Percentiles rank a stretch among this genome's conserved stretches.
Conservation (phyloP, 2,888 invertebrate species). For the Phanerotoma sp. region DNA sequence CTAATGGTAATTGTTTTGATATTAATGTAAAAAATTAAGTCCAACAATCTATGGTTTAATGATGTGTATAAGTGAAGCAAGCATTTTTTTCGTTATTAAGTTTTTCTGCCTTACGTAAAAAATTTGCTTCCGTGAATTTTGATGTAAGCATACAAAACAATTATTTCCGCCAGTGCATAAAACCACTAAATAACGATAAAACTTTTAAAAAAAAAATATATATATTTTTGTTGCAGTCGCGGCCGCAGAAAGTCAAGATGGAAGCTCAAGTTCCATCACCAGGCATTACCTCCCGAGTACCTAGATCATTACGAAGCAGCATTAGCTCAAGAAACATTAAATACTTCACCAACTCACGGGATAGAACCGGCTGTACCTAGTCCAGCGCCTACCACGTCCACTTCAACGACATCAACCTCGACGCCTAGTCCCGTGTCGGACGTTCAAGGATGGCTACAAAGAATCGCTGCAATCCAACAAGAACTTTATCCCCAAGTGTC, state of each 20-base stretch:
- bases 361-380: conserved; percentile 49
- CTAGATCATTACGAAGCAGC: conserved; percentile 78
- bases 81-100: too few species aligned
- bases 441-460: conserved; percentile 69
- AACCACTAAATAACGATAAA: too few species aligned
- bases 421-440: conserved; percentile 49
- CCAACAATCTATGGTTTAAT: too few species aligned
- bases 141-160: too few species aligned
- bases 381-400: conserved; percentile 51
- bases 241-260: conserved; percentile 68
- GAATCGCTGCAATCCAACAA: conserved; percentile 72
- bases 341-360: conserved; percentile 41
- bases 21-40: too few species aligned
- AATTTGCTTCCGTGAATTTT: too few species aligned
- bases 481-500: conserved; percentile 53
- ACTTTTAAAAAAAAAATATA: too few species aligned
- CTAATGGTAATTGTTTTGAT: too few species aligned
- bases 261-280: conserved; percentile 80
- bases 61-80: too few species aligned
- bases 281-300: conserved; percentile 76
- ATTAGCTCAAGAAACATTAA: conserved; percentile 60
- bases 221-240: conserved; percentile 42
- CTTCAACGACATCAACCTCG: conserved; percentile 37
- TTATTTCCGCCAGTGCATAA: too few species aligned
- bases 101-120: too few species aligned